phyloP scores from a whole-genome alignment of 2,797 vertebrate genomes.

The Cryptoprocta ferox region DNA sequence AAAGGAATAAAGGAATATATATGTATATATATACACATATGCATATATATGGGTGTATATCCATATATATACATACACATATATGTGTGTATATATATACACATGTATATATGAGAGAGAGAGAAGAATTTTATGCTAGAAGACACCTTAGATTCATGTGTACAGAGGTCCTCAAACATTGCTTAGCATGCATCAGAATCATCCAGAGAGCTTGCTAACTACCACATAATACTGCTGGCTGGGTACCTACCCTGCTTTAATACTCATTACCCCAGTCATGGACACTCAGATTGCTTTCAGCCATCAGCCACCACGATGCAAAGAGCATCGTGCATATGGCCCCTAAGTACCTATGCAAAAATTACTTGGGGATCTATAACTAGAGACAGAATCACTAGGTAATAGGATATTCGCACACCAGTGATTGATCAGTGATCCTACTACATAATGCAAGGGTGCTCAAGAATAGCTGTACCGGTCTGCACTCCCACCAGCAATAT shows the following conservation, averaged over 20 bases:
- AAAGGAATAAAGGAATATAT: neutral
- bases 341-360: neutral
- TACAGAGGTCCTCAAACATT: neutral
- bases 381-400: neutral
- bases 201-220: neutral
- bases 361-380: neutral
- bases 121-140: neutral
- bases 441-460: fast-evolving
- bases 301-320: neutral
- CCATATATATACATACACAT: neutral
- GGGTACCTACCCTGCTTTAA: fast-evolving
- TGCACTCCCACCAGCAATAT: no score
- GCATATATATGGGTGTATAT: neutral
- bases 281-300: neutral
- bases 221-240: fast-evolving
- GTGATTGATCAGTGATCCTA: fast-evolving
- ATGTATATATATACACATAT: neutral
- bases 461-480: fast-evolving
- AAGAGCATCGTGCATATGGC: fast-evolving
- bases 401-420: fast-evolving
- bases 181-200: neutral
- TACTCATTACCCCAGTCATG: fast-evolving
- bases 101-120: neutral
- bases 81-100: no score
- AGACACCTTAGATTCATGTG: neutral